Evolutionary conservation across 2,797 vertebrate species (phyloP), one percentile per base, ranked within the genome.

Genomic region (Rhinatrema bivittatum): DNA sequence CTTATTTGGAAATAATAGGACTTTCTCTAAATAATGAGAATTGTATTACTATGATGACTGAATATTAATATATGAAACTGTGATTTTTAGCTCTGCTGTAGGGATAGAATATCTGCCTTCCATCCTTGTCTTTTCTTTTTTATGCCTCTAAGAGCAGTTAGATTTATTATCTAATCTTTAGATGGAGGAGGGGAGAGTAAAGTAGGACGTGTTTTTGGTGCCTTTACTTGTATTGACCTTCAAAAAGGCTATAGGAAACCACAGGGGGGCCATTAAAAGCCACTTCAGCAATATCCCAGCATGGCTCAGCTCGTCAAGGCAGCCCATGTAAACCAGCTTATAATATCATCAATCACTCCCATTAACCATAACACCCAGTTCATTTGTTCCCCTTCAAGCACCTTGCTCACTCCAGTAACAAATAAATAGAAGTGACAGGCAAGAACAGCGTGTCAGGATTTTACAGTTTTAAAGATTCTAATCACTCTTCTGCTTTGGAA

Each of bases 341-440:
- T 70, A 54, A 67, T 53, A 66, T 71, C 53, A 50, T 81, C 86
- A 85, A 79, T 80, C 75, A 86, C 26, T 67, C 60, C 75, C 65
- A 47, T 57, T 74, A 84, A 84, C 80, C 87, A 84, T 80, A 71
- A 75, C 60, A 43, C 56, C 66, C 65, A 69, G 61, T 65, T 39
- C 18, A n/a, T 24, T 54, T 22, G 58, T 47, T 23, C 14, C 47
- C 25, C 27, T 31, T 10, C 44, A 44, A 25, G 19, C 15, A 42
- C 13, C 34, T 32, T n/a, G n/a, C n/a, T n/a, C n/a, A n/a, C n/a
- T n/a, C n/a, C n/a, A n/a, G n/a, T n/a, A n/a, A n/a, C n/a, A n/a
- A n/a, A n/a, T 8, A 19, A 23, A 7, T 15, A 39, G 43, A 50
- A 46, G 16, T 8, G 29, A 4, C 2, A 5, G 10, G n/a, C 8